A percentile compares a stretch with the other conserved stretches of the same genome.
phyloP scores from a whole-genome alignment of 2,888 invertebrate species.

The Cheilosia urbana region DNA sequence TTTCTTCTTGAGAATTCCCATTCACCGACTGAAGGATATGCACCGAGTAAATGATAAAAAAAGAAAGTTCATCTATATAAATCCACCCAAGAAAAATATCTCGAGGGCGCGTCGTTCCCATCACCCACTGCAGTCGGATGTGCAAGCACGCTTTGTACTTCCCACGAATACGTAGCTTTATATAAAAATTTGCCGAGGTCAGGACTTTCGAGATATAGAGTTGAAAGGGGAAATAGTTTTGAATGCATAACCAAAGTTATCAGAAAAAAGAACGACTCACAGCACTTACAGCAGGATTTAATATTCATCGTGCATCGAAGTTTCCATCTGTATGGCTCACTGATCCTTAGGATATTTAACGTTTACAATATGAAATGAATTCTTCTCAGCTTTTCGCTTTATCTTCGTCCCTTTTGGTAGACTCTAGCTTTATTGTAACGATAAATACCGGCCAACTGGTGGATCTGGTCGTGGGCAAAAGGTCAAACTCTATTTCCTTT shows the following conservation, averaged over 20 bases:
- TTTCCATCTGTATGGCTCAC: slow-evolving; percentile 15
- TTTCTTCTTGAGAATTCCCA: not conserved
- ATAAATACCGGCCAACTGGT: slow-evolving; percentile 1
- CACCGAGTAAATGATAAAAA: not conserved
- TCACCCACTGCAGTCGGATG: slow-evolving; percentile 17
- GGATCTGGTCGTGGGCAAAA: not conserved
- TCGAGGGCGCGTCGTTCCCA: slow-evolving; percentile 15
- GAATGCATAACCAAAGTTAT: slow-evolving; percentile 46
- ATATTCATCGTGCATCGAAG: slow-evolving; percentile 51
- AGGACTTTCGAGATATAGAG: not conserved
- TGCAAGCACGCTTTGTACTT: slow-evolving; percentile 12
- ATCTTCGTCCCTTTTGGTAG: not conserved
- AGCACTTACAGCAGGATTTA: slow-evolving; percentile 53
- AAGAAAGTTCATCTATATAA: not conserved
- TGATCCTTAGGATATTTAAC: slow-evolving; percentile 37
- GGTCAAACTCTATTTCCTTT: not conserved
- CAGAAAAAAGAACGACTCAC: slow-evolving; percentile 18
- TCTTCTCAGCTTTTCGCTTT: slow-evolving; percentile 7
- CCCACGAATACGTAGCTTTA: too few relatives aligned
- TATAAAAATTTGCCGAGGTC: not conserved
- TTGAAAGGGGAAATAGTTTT: not conserved
- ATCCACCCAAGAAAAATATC: slow-evolving; percentile 46
- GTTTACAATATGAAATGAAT: slow-evolving; percentile 23
- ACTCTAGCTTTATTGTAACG: not conserved
- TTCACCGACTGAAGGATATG: slow-evolving; percentile 8